phyloP scores from a whole-genome alignment of 2,113 vertebrate species.

The Podiceps cristatus region DNA sequence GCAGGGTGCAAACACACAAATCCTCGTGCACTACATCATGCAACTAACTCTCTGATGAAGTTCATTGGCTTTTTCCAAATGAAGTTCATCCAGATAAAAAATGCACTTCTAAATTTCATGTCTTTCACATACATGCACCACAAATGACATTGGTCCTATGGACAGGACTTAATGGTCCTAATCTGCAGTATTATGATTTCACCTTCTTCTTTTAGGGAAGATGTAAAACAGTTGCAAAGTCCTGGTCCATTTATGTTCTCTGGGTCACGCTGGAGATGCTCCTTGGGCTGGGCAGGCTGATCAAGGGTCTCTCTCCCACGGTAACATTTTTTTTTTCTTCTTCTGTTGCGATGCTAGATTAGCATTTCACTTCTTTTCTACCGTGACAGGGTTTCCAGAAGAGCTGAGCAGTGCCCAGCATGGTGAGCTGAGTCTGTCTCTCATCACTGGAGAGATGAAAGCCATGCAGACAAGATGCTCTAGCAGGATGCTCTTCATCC shows the following conservation, averaged over 20 bases:
- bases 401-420: not conserved
- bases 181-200: not conserved
- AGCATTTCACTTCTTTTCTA: not conserved
- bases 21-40: not conserved
- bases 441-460: not conserved
- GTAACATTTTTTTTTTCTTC: not conserved
- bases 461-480: not conserved
- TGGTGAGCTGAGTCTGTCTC: not conserved
- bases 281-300: not conserved
- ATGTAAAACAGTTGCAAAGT: not conserved
- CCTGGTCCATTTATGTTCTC: not conserved
- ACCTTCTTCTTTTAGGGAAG: not conserved
- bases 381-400: not conserved
- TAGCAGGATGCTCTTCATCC: not conserved
- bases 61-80: not conserved
- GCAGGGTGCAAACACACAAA: not conserved
- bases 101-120: not conserved
- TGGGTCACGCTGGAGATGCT: not conserved
- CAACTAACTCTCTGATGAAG: not conserved
- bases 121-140: not conserved
- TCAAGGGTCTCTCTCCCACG: not conserved
- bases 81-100: not conserved
- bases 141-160: not conserved
- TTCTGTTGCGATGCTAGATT: not conserved
- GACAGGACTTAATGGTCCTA: not conserved